These are phyloP conservation scores for Enteromius thamalakanensis DNA, from an alignment of 2,797 vertebrate species.

Conservation along the genomic window DNA sequence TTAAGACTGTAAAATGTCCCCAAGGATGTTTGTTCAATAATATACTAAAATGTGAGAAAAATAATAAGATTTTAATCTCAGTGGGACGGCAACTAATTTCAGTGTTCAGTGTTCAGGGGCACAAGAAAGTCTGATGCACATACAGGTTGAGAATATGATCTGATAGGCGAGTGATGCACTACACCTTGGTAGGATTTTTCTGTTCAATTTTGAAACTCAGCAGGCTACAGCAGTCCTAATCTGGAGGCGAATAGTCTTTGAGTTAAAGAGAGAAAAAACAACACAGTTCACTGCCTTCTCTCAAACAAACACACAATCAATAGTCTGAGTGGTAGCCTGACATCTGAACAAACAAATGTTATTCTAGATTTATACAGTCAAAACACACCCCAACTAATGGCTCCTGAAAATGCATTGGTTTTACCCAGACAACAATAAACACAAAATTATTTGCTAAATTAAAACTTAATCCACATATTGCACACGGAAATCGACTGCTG, in stretches of 20 bases:
- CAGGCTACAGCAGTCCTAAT: slow-evolving; percentile 12
- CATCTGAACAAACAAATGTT: slow-evolving; percentile 46
- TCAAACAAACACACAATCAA: slow-evolving; percentile 40
- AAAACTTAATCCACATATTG: slow-evolving; percentile 15
- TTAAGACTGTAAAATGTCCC: slow-evolving; percentile 25
- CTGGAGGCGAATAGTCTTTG: slow-evolving; percentile 17
- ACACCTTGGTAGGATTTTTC: slow-evolving; percentile 19
- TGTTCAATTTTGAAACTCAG: neutral
- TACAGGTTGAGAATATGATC: neutral
- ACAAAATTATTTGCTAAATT: slow-evolving; percentile 25
- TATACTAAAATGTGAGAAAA: slow-evolving; percentile 34
- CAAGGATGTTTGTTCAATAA: slow-evolving; percentile 17
- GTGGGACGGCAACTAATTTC: slow-evolving; percentile 63
- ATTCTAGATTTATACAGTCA: slow-evolving; percentile 40
- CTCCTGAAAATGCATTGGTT: slow-evolving; percentile 9
- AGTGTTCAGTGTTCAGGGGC: slow-evolving; percentile 41
- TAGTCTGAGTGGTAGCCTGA: slow-evolving; percentile 46
- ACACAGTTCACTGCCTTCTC: slow-evolving; percentile 32
- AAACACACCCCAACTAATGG: neutral
- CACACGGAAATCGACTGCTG: slow-evolving; percentile 65
- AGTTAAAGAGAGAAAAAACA: slow-evolving; percentile 22
- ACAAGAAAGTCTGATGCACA: neutral
- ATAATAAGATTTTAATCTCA: slow-evolving; percentile 46
- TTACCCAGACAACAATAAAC: neutral
- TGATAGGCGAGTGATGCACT: neutral